Conservation (phyloP, 1,140 invertebrate species). For the Calliphora vicina region DNA sequence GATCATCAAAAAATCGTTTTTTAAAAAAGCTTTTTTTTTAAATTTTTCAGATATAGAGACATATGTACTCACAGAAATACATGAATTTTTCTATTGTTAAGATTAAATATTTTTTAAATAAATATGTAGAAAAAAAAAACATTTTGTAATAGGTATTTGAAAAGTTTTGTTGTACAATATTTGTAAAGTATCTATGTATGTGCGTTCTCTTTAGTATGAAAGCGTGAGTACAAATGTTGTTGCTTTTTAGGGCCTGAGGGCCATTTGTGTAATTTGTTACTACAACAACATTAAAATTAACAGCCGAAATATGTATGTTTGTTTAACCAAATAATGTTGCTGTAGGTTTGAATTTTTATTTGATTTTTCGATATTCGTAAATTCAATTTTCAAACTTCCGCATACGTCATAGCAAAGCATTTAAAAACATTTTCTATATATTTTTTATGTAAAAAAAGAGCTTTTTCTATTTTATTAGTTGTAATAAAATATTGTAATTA, state of each 20-base stretch:
- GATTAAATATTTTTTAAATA: neutral
- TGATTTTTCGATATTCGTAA: neutral
- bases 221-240: neutral
- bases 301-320: too few relatives aligned
- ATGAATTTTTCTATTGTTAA: neutral
- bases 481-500: too few relatives aligned
- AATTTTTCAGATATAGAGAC: neutral
- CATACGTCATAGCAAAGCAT: neutral
- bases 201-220: neutral
- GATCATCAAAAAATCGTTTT: neutral
- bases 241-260: neutral
- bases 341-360: neutral
- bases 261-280: neutral
- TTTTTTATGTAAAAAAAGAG: too few relatives aligned
- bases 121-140: too few relatives aligned
- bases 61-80: neutral
- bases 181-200: neutral
- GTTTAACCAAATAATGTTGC: neutral
- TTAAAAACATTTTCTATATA: too few relatives aligned
- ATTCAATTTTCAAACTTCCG: neutral
- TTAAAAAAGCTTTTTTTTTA: neutral
- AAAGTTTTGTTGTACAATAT: too few relatives aligned
- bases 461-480: too few relatives aligned
- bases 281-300: neutral
- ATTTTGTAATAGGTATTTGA: neutral